Base-by-base conservation (phyloP, 2,888 invertebrate species). In the Cantharis nigra region DNA sequence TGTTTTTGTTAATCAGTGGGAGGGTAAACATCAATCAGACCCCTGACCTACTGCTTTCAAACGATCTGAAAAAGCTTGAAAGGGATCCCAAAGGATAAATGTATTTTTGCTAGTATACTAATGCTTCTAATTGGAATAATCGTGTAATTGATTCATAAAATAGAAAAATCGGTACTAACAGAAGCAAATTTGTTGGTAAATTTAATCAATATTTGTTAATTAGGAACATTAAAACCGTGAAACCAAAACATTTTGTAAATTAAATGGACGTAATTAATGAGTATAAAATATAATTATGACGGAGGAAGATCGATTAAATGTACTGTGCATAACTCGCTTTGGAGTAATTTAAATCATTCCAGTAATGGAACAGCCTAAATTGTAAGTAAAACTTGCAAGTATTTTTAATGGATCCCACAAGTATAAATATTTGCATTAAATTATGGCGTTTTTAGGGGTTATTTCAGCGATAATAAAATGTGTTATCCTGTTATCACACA, bases 361-460 rank as follows among this genome's bases (percentile, higher is more conserved):
- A 23, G 71, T 23, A 75, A 71, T 71, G 65, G 49, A 69, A 28
- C 16, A 63, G 2, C 11, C 70, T 16, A 74, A 70, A 49, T 49
- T n/a, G n/a, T 49, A 49, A 49, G n/a, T 33, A 64, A 9, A 74
- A 33, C 33, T 20, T 20, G 33, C 18, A 63, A 63, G 71, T 14
- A 67, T 67, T 14, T 23, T 70, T 71, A 70, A 74, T 74, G 63
- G 74, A 70, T 33, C 64, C 49, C 70, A 70, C 70, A 70, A 75
- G 62, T 10, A 16, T 26, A 67, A 23, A 26, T 75, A 64, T 75
- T 75, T 75, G 65, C 65, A 75, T 75, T 75, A 67, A 75, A 75
- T 75, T 75, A 65, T 71, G 49, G 49, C 49, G n/a, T n/a, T 49
- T 49, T n/a, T 49, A 63, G 16, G 65, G 65, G 65, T 70, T 74